Evolutionary conservation across 1,140 invertebrate species (phyloP).

Genomic region (Drosophila kikkawai): DNA sequence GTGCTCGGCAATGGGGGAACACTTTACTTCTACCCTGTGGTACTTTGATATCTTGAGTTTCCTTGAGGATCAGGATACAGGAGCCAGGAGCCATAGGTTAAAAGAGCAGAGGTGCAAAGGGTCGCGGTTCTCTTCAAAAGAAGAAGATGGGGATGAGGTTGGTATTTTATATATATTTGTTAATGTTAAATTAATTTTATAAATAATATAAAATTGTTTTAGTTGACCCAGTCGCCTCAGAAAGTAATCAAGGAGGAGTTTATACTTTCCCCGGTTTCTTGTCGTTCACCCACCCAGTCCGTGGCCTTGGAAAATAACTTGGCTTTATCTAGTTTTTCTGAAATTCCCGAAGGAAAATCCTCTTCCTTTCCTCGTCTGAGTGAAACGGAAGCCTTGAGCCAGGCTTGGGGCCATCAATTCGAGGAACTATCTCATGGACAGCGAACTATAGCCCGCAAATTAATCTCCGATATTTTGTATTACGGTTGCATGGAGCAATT

Average conservation of each 20-base stretch:
- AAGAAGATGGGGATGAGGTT: background rate
- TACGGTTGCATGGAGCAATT: slow-evolving; percentile 49
- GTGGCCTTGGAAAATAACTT: background rate
- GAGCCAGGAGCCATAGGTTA: background rate
- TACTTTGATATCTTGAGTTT: slow-evolving; percentile 76
- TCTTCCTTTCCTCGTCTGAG: background rate
- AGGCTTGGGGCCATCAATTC: slow-evolving; percentile 44
- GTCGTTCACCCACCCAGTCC: background rate
- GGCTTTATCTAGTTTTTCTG: background rate
- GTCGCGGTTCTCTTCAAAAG: background rate
- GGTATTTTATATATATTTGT: background rate
- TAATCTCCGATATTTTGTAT: slow-evolving; percentile 53
- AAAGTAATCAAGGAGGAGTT: slow-evolving; percentile 22
- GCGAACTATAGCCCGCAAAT: slow-evolving; percentile 40
- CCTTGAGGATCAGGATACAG: slow-evolving; percentile 45
- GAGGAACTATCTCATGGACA: slow-evolving; percentile 35
- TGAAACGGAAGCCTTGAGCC: slow-evolving; percentile 31
- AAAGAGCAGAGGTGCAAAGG: background rate
- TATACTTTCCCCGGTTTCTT: background rate
- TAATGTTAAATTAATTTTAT: background rate
- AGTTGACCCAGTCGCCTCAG: background rate
- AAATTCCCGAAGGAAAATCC: background rate
- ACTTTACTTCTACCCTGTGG: slow-evolving; percentile 71
- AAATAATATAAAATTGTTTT: background rate
- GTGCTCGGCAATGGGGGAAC: slow-evolving; percentile 1